Percentiles rank a stretch among this genome's conserved stretches.
Evolutionary conservation across 2,113 vertebrate genomes (phyloP).

Genomic region (Carassius gibelio): DNA sequence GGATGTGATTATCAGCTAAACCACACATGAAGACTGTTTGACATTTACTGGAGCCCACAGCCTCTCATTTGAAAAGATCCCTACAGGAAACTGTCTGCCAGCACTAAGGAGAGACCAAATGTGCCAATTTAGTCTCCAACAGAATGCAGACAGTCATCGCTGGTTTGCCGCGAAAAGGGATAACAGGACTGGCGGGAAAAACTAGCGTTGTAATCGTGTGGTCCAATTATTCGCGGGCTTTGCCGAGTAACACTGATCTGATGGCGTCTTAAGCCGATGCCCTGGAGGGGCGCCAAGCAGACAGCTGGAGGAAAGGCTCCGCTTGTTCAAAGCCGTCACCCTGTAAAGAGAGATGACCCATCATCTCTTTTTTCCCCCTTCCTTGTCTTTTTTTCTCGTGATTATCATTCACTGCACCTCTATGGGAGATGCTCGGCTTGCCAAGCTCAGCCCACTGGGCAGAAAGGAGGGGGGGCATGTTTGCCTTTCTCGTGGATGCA

Average conservation of each 20-base stretch:
- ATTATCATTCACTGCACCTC: slow-evolving; percentile 52
- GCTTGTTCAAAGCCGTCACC: slow-evolving; percentile 92
- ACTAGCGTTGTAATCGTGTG: slow-evolving; percentile 78
- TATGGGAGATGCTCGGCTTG: slow-evolving; percentile 70
- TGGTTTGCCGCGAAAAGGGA: slow-evolving; percentile 31
- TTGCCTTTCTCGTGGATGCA: slow-evolving; percentile 17
- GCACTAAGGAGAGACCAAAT: slow-evolving; percentile 55
- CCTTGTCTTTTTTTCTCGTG: slow-evolving; percentile 48
- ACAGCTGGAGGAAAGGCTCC: slow-evolving; percentile 96
- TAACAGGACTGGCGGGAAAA: slow-evolving; percentile 66
- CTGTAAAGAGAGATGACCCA: slow-evolving; percentile 80
- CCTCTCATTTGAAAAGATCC: slow-evolving; percentile 70
- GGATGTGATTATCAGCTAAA: slow-evolving; percentile 73
- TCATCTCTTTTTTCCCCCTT: slow-evolving; percentile 59
- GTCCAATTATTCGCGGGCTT: slow-evolving; percentile 75
- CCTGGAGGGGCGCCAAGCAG: slow-evolving; percentile 91
- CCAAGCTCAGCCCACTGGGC: slow-evolving; percentile 68
- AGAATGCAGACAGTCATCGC: slow-evolving; percentile 3
- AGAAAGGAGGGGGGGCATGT: slow-evolving; percentile 28
- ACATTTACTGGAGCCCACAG: slow-evolving; percentile 72
- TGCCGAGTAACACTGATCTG: slow-evolving; percentile 78
- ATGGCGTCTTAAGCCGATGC: slow-evolving; percentile 85
- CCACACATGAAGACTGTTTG: slow-evolving; percentile 70
- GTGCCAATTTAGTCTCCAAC: slow-evolving; percentile 54
- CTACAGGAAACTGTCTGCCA: slow-evolving; percentile 57